Percentiles rank a stretch among this genome's conserved stretches.
Conservation (phyloP, 2,888 invertebrate genomes). For the Andrena bucephala region DNA sequence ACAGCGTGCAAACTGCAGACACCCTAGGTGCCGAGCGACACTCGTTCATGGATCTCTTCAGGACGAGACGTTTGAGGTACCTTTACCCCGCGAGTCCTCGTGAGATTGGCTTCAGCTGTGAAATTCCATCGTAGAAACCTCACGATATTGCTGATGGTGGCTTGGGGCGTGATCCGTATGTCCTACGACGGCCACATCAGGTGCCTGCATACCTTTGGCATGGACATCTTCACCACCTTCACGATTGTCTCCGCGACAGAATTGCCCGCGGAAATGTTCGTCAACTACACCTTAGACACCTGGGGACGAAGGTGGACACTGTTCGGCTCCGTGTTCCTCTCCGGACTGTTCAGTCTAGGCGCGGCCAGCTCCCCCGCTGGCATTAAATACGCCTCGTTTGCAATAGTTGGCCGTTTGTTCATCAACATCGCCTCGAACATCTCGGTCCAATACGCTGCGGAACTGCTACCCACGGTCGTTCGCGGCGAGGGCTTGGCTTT, state of each 20-base stretch:
- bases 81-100: not conserved
- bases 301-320: conserved; percentile 91
- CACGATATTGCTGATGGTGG: conserved; percentile 76
- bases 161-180: conserved; percentile 91
- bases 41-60: conserved; percentile 26
- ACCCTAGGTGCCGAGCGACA: not conserved
- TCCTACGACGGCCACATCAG: conserved; percentile 94
- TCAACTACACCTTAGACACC: conserved; percentile 90
- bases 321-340: conserved; percentile 34
- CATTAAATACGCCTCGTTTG: conserved; percentile 89
- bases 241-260: conserved; percentile 93
- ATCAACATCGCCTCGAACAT: conserved; percentile 95
- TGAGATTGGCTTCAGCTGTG: not conserved
- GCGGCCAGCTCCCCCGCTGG: conserved; percentile 86
- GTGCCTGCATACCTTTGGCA: conserved; percentile 91
- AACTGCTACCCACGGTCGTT: conserved; percentile 93
- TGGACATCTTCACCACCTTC: conserved; percentile 92
- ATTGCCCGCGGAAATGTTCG: conserved; percentile 91
- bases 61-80: conserved; percentile 51
- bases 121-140: conserved; percentile 43
- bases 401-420: conserved; percentile 92
- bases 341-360: conserved; percentile 32
- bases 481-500: conserved; percentile 93
- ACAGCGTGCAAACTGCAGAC: conserved; percentile 23
- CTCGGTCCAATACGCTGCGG: conserved; percentile 94